These are phyloP conservation scores for Drosophila pseudoobscura DNA, from an alignment of 1,140 invertebrate genomes.

Conservation along the genomic window DNA sequence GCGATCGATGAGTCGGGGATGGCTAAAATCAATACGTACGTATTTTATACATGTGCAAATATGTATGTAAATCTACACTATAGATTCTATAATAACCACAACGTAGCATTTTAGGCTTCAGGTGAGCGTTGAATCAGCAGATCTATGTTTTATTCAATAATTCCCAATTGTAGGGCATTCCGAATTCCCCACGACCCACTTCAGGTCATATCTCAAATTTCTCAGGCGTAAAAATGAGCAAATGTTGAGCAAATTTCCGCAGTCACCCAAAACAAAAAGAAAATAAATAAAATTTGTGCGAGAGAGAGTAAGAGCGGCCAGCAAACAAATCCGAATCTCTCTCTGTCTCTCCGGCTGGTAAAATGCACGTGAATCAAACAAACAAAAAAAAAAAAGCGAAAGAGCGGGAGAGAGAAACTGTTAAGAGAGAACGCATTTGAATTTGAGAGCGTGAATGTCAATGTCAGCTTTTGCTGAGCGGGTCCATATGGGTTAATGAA, in stretches of 20 bases:
- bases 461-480: constrained; percentile 35
- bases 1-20: no score
- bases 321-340: constrained; percentile 9
- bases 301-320: constrained; percentile 11
- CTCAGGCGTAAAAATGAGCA: constrained; percentile 70
- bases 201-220: constrained; percentile 38
- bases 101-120: no score
- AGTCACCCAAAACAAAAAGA: constrained; percentile 27
- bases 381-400: constrained; percentile 10
- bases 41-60: no score
- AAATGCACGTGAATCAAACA: constrained; percentile 38
- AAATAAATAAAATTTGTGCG: no score
- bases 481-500: constrained; percentile 47
- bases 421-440: constrained; percentile 10
- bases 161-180: constrained; percentile 20
- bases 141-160: no score
- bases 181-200: not conserved
- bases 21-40: no score
- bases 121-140: no score
- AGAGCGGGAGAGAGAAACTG: not conserved
- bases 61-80: no score
- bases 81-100: no score
- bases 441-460: constrained; percentile 38
- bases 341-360: not conserved
- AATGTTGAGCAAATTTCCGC: constrained; percentile 54